Percentiles rank a stretch among this genome's conserved stretches.
Conservation (phyloP, 2,797 vertebrate genomes). For the Pangasius mekongensis region DNA sequence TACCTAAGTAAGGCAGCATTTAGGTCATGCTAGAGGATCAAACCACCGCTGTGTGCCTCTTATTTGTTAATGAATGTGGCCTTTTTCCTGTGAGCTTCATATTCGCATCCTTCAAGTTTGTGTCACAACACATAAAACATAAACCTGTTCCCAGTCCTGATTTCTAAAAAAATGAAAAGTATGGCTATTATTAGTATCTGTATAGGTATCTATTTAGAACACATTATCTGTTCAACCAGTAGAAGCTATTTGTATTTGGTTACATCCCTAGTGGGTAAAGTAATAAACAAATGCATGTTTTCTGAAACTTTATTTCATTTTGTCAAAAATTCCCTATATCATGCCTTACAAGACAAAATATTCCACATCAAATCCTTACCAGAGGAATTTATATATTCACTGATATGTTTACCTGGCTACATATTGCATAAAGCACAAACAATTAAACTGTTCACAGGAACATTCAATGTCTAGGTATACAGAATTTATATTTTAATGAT, state of each 20-base stretch:
- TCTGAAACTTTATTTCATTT: slow-evolving; percentile 17
- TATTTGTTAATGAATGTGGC: background rate
- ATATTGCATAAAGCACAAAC: slow-evolving; percentile 44
- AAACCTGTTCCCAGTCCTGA: background rate
- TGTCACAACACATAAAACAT: background rate
- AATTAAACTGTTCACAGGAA: slow-evolving; percentile 14
- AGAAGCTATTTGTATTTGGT: background rate
- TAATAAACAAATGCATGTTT: background rate
- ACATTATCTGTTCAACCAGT: background rate
- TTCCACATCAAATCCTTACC: slow-evolving; percentile 24
- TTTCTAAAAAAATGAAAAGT: background rate
- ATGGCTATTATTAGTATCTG: background rate
- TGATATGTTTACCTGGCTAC: background rate
- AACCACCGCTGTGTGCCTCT: background rate
- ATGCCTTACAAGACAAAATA: background rate
- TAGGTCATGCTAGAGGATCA: background rate
- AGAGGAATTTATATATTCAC: slow-evolving; percentile 24
- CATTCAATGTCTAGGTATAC: slow-evolving; percentile 8
- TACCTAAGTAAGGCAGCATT: background rate
- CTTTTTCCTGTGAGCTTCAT: background rate
- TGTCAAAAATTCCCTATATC: slow-evolving; percentile 20
- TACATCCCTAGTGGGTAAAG: background rate
- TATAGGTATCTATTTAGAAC: background rate
- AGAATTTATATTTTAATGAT: background rate
- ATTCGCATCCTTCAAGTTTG: background rate